Evolutionary conservation across 2,113 vertebrate genomes (phyloP).

Genomic region (Progne subis): DNA sequence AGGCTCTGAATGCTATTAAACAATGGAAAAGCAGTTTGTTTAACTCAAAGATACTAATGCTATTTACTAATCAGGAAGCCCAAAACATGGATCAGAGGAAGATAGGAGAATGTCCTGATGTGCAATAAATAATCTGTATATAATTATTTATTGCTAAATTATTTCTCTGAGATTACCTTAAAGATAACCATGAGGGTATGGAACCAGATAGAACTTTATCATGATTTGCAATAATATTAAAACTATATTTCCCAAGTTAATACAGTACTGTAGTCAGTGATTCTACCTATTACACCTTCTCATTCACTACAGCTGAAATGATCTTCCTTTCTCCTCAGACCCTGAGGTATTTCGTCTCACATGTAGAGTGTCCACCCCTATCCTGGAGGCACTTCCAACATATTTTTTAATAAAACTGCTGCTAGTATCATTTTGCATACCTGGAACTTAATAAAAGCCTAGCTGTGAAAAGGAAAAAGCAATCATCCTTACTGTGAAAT

Average conservation of each 20-base stretch:
- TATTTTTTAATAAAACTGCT: neutral
- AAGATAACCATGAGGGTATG: neutral
- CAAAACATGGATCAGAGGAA: neutral
- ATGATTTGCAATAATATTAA: neutral
- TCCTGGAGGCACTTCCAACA: neutral
- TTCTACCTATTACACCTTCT: neutral
- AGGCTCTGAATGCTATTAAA: neutral
- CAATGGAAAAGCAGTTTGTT: neutral
- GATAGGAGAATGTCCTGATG: neutral
- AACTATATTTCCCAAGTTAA: neutral
- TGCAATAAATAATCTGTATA: neutral
- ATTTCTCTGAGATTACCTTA: neutral
- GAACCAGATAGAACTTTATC: neutral
- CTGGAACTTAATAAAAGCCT: conserved; percentile 17
- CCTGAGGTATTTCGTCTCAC: neutral
- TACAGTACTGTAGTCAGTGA: neutral
- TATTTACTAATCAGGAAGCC: neutral
- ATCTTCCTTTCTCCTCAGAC: neutral
- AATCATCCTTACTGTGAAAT: conserved; percentile 3
- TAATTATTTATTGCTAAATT: neutral
- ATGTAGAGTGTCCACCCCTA: neutral
- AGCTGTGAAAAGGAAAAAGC: neutral
- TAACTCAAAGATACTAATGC: neutral
- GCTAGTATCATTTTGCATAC: neutral
- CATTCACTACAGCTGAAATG: neutral